phyloP scores from a whole-genome alignment of 2,888 invertebrate species.

The Sphinx pinastri region DNA sequence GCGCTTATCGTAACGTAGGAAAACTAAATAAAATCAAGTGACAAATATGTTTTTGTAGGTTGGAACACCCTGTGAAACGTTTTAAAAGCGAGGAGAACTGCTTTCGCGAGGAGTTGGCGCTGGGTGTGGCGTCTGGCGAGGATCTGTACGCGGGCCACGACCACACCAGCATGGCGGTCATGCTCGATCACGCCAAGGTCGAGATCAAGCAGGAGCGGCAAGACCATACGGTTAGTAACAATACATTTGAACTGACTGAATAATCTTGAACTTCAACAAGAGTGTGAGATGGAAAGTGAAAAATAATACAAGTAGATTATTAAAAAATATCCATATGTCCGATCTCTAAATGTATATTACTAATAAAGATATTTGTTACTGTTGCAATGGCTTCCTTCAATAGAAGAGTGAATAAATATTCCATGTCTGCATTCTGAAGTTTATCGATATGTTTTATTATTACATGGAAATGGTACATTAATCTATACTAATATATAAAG shows the following conservation, averaged over 20 bases:
- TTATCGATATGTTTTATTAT: neutral
- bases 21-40: no score
- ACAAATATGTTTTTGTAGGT: constrained; percentile 76
- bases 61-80: constrained; percentile 95
- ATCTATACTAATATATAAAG: no score
- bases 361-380: no score
- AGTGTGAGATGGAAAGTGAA: no score
- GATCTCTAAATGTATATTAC: no score
- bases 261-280: no score
- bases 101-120: constrained; percentile 69
- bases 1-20: no score
- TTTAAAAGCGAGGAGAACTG: constrained; percentile 86
- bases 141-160: constrained; percentile 86
- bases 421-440: neutral
- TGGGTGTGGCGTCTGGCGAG: constrained; percentile 56
- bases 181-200: constrained; percentile 52
- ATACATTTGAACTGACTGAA: neutral
- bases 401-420: no score
- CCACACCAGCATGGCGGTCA: constrained; percentile 79
- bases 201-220: constrained; percentile 86
- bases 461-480: neutral
- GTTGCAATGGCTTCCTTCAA: no score
- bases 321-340: no score
- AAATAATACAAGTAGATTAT: no score
- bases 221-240: constrained; percentile 44